Evolutionary conservation across 2,888 invertebrate genomes (phyloP), one percentile per base, ranked within the genome.

Genomic region (Nemoura dubitans): DNA sequence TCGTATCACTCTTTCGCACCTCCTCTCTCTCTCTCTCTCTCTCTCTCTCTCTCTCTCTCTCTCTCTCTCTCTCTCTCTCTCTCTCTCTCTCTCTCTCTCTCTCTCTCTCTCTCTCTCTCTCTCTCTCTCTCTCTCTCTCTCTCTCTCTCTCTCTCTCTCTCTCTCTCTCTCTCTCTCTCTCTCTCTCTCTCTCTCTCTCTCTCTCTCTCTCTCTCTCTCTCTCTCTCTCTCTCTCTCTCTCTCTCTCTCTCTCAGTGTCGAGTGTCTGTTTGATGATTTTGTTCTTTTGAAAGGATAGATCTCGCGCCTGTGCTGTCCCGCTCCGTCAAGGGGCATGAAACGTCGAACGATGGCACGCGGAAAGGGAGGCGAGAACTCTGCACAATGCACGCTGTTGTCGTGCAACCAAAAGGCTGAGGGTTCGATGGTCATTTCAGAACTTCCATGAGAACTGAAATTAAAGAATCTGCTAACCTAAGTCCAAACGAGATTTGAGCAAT

Each of bases 31-130:
- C 81, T 36, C 86, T 85, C 25, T 85, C 81, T 76, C 77, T 83
- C 83, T 86, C 85, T 7, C 42, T 85, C 59, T 82, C 85, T 36
- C 84, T 76, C 81, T 85, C 83, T n/a, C 77, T 87, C 83, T 59
- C n/a, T n/a, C n/a, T n/a, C n/a, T n/a, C n/a, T n/a, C n/a, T n/a
- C n/a, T n/a, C n/a, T n/a, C n/a, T n/a, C n/a, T 29, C 36, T 30
- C 87, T 76, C 10, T 82, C 83, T 42, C 85, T 83, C 21, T 83
- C 82, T 42, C 78, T 81, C 84, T 86, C 85, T 14, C 29, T 82
- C 76, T 83, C 86, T 28, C 85, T 42, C 77, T 83, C 80, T 16
- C 59, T 87, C 85, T 30, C 81, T 36, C 81, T 36, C 85, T 21
- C 59, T 21, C 21, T 59, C 21, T 7, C 16, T 2, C 3, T n/a